phyloP scores from a whole-genome alignment of 1,140 invertebrate genomes.

The Musca vetustissima region DNA sequence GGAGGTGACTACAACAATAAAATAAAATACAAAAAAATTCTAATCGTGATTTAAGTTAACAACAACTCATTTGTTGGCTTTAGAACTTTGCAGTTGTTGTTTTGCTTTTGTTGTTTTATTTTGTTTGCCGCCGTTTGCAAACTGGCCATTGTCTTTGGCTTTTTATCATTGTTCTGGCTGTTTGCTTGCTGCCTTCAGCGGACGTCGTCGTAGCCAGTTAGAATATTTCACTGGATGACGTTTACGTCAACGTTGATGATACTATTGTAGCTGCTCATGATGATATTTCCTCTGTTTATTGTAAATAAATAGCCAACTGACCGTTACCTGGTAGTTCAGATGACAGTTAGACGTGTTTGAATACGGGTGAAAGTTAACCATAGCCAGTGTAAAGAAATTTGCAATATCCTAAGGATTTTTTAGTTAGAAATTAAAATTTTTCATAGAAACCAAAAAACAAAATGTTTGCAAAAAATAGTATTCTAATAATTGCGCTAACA shows the following conservation, averaged over 20 bases:
- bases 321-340: constrained; percentile 11
- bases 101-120: too few species aligned
- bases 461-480: not conserved
- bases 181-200: not conserved
- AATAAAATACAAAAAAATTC: too few species aligned
- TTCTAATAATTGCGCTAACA: not conserved
- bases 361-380: not conserved
- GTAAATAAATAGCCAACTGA: constrained; percentile 7
- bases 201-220: not conserved
- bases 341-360: not conserved
- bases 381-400: too few species aligned
- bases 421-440: too few species aligned
- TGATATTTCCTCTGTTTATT: not conserved
- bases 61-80: too few species aligned
- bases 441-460: not conserved
- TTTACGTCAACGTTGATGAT: not conserved
- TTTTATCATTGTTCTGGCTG: not conserved
- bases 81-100: too few species aligned
- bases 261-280: not conserved
- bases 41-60: too few species aligned
- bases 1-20: too few species aligned
- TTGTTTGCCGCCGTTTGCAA: too few species aligned
- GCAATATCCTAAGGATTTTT: too few species aligned
- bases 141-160: not conserved
- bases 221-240: too few species aligned